These are phyloP conservation scores for Polymixis flavicincta DNA, from an alignment of 2,888 invertebrate genomes.

Conservation along the genomic window DNA sequence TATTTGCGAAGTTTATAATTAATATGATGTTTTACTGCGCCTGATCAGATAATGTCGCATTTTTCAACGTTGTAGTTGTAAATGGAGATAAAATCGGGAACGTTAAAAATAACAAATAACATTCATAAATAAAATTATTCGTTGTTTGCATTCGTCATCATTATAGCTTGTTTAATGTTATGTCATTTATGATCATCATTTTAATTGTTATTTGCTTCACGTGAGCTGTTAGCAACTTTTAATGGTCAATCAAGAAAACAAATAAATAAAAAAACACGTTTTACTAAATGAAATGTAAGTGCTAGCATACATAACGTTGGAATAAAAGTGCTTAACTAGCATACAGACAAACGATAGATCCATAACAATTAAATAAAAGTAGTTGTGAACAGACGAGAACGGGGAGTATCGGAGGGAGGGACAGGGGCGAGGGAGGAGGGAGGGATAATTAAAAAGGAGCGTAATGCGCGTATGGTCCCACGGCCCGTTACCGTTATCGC, in stretches of 20 bases:
- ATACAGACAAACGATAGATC: slow-evolving; percentile 25
- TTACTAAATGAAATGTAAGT: slow-evolving; percentile 25
- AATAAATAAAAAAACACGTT: slow-evolving; percentile 15
- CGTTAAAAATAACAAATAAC: slow-evolving; percentile 51
- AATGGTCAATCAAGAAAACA: slow-evolving; percentile 29
- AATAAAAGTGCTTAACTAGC: slow-evolving; percentile 20
- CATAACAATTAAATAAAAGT: slow-evolving; percentile 60
- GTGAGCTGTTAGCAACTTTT: slow-evolving; percentile 36
- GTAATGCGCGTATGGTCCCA: slow-evolving; percentile 73
- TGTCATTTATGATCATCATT: slow-evolving; percentile 26
- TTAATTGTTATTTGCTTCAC: slow-evolving; percentile 31
- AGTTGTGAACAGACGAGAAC: slow-evolving; percentile 8
- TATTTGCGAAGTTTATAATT: slow-evolving; percentile 62
- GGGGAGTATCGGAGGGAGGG: not conserved
- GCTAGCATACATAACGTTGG: not conserved
- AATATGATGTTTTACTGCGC: slow-evolving; percentile 61
- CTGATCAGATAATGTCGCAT: slow-evolving; percentile 56
- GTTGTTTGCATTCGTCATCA: slow-evolving; percentile 46
- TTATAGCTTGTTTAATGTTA: slow-evolving; percentile 43
- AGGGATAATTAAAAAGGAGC: slow-evolving; percentile 64
- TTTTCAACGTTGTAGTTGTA: slow-evolving; percentile 49
- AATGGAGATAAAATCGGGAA: slow-evolving; percentile 40
- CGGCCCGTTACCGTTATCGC: slow-evolving; percentile 75
- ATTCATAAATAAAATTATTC: slow-evolving; percentile 41
- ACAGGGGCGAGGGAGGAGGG: not conserved